Evolutionary conservation across 2,888 invertebrate genomes (phyloP), one percentile per base, ranked within the genome.

Genomic region (Argyresthia goedartella): DNA sequence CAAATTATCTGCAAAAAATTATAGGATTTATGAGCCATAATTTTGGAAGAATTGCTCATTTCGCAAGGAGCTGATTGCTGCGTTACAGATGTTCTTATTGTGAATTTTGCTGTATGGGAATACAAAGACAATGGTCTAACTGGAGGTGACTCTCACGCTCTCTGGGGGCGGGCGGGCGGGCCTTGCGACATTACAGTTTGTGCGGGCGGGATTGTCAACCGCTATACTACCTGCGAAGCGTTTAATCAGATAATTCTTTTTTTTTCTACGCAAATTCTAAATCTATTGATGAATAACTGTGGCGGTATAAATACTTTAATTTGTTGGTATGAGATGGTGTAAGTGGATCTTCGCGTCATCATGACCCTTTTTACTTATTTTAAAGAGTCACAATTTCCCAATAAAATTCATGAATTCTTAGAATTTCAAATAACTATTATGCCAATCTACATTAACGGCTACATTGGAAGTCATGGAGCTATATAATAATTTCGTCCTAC

Each of bases 41-140:
- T 25, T 25, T 25, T 25, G 25, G 25, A 25, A 25, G 36, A 48
- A 35, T 11, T 13, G 13, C 9, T 14, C 61, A 58, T 74, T 72
- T 72, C 70, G 25, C 25, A 25, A 69, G 39, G 39, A 39, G 69
- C 65, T 66, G 70, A 73, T 61, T 74, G 73, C 72, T 71, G 69
- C 72, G 71, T 67, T 66, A 65, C 64, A 66, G 69, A 69, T 48
- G 48, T 48, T 48, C 48, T 48, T 25, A 9, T 44, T 15, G 13
- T 72, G 72, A 60, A 58, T 71, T 69, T 74, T 76, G 76, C 71
- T 69, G 66, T 75, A 79, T 81, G 82, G 67, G 82, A 82, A 82
- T 69, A 55, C 67, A 61, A 66, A 67, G 67, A 82, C 81, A 81
- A 82, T 82, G 63, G 53, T 43, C 14, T 44, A 44, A 15, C 44